phyloP scores from a whole-genome alignment of 2,797 vertebrate species.

The Pelobates cultripes region DNA sequence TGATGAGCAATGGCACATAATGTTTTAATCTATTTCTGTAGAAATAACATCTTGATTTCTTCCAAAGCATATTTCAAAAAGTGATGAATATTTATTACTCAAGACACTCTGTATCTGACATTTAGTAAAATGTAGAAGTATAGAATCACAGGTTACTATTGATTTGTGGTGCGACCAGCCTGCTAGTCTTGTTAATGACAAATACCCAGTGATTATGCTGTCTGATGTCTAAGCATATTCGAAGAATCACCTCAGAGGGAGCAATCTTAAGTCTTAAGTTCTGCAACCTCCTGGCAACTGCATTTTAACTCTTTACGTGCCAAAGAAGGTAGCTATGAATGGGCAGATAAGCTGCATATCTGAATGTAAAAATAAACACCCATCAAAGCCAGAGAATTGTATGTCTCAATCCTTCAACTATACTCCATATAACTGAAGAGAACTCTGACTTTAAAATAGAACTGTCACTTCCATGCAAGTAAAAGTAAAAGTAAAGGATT shows the following conservation, averaged over 20 bases:
- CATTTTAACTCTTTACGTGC: background rate
- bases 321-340: no score
- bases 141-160: slow-evolving; percentile 32
- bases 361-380: no score
- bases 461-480: no score
- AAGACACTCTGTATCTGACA: slow-evolving; percentile 36
- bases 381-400: no score
- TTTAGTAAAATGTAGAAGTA: slow-evolving; percentile 40
- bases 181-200: slow-evolving; percentile 25
- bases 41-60: slow-evolving; percentile 42
- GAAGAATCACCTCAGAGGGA: slow-evolving; percentile 12
- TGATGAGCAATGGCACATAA: slow-evolving; percentile 32
- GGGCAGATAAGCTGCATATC: no score
- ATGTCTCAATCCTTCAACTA: no score
- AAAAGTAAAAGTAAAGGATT: no score
- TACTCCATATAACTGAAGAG: no score
- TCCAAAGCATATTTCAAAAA: slow-evolving; percentile 37
- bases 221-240: slow-evolving; percentile 18
- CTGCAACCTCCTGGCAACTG: background rate
- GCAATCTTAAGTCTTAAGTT: background rate
- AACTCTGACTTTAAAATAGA: no score
- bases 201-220: slow-evolving; percentile 30
- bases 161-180: slow-evolving; percentile 32
- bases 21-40: slow-evolving; percentile 48
- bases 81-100: slow-evolving; percentile 49